A percentile compares a stretch with the other conserved stretches of the same genome.
Conservation (phyloP, 2,888 invertebrate species). For the Drosophila engyochracea region DNA sequence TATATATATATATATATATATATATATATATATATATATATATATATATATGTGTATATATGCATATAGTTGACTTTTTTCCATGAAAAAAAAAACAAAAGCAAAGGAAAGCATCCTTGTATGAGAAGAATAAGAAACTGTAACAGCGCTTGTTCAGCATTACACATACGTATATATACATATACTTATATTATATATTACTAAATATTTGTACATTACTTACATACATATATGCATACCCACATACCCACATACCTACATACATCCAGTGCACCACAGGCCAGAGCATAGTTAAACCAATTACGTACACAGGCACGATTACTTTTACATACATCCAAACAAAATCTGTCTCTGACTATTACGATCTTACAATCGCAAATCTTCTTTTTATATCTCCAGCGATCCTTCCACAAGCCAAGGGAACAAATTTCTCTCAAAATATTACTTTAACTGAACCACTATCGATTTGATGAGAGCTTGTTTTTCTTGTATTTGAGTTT, state of each 20-base stretch:
- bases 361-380: slow-evolving; percentile 28
- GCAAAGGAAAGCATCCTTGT: slow-evolving; percentile 12
- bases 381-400: slow-evolving; percentile 14
- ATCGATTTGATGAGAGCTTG: background rate
- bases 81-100: slow-evolving; percentile 75
- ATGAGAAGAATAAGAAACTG: slow-evolving; percentile 19
- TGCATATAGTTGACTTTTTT: slow-evolving; percentile 74
- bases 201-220: slow-evolving; percentile 55
- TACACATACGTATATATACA: slow-evolving; percentile 25
- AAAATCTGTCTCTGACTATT: background rate
- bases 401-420: slow-evolving; percentile 6
- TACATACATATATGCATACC: slow-evolving; percentile 18
- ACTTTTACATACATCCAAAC: background rate
- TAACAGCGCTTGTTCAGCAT: slow-evolving; percentile 48
- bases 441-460: background rate
- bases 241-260: slow-evolving; percentile 17
- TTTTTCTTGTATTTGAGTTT: background rate
- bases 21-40: too few species aligned
- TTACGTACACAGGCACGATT: too few species aligned
- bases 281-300: too few species aligned
- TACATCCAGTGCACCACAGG: background rate
- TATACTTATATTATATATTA: slow-evolving; percentile 19
- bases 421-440: background rate
- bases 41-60: slow-evolving; percentile 29
- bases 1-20: too few species aligned